These are phyloP conservation scores for Solea senegalensis DNA, from an alignment of 2,113 vertebrate species.

Conservation along the genomic window DNA sequence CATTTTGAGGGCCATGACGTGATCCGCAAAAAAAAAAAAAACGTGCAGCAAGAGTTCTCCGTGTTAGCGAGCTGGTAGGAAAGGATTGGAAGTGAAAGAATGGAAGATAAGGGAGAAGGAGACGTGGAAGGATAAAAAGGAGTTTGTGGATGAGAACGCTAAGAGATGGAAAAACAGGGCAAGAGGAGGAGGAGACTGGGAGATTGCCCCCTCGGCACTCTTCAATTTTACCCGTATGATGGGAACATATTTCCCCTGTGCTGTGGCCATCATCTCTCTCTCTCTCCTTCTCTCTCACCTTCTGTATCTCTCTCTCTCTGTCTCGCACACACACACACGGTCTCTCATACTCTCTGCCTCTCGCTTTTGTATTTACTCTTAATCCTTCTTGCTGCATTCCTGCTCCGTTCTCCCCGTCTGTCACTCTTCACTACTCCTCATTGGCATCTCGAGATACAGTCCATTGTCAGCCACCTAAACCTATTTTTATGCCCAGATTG, in stretches of 20 bases:
- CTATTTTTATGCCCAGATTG: conserved; percentile 13
- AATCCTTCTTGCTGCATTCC: conserved; percentile 1
- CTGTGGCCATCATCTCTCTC: conserved; percentile 55
- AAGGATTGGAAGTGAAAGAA: conserved; percentile 3
- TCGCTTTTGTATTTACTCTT: conserved; percentile 14
- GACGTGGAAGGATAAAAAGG: background rate
- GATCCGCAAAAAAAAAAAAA: too few relatives aligned
- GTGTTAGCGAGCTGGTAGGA: background rate
- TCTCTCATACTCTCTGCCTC: conserved; percentile 16
- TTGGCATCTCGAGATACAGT: background rate
- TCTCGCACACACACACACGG: background rate
- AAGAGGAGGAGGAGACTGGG: conserved; percentile 46
- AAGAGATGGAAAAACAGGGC: conserved; percentile 57
- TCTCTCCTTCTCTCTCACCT: conserved; percentile 11
- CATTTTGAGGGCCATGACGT: too few relatives aligned
- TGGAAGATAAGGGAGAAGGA: background rate
- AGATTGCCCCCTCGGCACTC: conserved; percentile 60
- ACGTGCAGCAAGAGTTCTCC: background rate
- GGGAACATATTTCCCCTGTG: conserved; percentile 72
- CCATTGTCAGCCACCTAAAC: conserved; percentile 24
- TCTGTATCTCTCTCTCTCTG: conserved; percentile 26
- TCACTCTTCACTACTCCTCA: conserved; percentile 11
- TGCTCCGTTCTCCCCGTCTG: background rate
- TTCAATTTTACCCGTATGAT: conserved; percentile 71
- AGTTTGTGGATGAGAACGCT: conserved; percentile 28